Conservation (phyloP, 2,888 invertebrate species). For the Tiphia femorata region DNA sequence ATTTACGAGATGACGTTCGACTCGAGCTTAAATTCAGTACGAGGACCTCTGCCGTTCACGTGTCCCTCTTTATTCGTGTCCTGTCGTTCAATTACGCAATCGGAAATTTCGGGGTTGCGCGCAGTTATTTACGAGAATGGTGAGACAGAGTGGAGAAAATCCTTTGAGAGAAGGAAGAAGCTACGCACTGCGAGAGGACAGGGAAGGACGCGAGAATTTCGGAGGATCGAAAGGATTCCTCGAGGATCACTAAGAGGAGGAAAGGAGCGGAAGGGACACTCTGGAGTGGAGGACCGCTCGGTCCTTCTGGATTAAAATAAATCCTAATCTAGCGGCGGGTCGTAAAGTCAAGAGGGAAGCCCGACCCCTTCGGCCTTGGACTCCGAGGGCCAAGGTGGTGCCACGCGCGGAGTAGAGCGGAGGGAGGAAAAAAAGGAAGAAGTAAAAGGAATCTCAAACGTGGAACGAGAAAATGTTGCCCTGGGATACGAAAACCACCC, state of each 20-base stretch:
- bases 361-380: conserved; percentile 21
- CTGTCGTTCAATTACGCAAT: no score
- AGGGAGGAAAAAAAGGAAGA: conserved; percentile 14
- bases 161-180: neutral
- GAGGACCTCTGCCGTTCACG: no score
- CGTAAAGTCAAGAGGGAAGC: conserved; percentile 52
- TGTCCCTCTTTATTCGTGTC: no score
- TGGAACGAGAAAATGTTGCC: conserved; percentile 30
- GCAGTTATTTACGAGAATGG: no score
- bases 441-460: conserved; percentile 39
- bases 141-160: no score
- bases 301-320: conserved; percentile 59
- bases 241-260: no score
- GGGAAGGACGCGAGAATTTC: conserved; percentile 9
- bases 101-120: no score
- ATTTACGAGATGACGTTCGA: no score
- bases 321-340: conserved; percentile 56
- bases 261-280: conserved; percentile 8
- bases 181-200: neutral
- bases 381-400: conserved; percentile 12
- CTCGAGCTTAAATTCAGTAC: no score
- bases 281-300: conserved; percentile 10
- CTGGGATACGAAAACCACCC: conserved; percentile 26
- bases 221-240: no score
- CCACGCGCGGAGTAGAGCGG: conserved; percentile 4